Evolutionary conservation across 2,797 vertebrate genomes (phyloP).

Genomic region (Manis javanica): DNA sequence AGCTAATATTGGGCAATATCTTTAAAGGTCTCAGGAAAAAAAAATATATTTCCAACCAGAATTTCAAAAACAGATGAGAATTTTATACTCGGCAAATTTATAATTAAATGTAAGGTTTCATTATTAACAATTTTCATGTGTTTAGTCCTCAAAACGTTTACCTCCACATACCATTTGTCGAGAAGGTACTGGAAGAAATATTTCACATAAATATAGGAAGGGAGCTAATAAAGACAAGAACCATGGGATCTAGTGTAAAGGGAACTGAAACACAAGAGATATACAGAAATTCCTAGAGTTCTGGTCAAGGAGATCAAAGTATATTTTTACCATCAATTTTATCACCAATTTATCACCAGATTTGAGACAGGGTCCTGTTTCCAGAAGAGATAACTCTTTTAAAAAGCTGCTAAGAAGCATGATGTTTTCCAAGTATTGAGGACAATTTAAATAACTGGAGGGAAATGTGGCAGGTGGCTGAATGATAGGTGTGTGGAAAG

Average conservation of each 20-base stretch:
- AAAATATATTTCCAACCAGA: not conserved
- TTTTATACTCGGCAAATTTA: not conserved
- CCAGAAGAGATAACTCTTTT: not conserved
- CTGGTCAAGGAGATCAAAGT: not conserved
- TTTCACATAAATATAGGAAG: not conserved
- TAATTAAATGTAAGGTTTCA: not conserved
- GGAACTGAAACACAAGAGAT: not conserved
- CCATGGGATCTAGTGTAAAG: not conserved
- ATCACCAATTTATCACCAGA: no score
- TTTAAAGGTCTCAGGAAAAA: not conserved
- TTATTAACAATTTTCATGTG: not conserved
- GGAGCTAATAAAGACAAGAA: not conserved
- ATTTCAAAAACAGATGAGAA: not conserved
- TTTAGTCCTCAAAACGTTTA: not conserved
- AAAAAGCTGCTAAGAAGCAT: not conserved
- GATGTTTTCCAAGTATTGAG: not conserved
- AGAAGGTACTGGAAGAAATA: not conserved
- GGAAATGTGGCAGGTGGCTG: not conserved
- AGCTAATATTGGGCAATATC: not conserved
- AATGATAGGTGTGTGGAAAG: not conserved
- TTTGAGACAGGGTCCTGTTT: not conserved
- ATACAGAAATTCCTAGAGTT: not conserved
- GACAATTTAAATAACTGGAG: not conserved
- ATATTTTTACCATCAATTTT: no score
- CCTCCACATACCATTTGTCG: not conserved